A percentile compares a stretch with the other conserved stretches of the same genome.
phyloP scores from a whole-genome alignment of 1,140 invertebrate genomes.

The Steinernema feltiae region DNA sequence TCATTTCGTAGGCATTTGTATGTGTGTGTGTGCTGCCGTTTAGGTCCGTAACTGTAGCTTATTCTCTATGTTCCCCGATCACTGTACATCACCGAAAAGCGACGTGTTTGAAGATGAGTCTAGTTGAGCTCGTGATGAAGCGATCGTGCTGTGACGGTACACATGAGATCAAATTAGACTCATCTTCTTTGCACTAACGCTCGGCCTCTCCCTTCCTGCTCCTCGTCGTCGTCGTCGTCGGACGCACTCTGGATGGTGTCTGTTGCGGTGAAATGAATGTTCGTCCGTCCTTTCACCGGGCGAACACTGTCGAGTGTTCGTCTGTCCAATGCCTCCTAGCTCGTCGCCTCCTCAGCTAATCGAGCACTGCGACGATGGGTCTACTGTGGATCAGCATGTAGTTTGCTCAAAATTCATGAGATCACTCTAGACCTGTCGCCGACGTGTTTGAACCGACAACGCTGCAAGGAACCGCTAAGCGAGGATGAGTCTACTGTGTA shows the following conservation, averaged over 20 bases:
- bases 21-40: too few relatives aligned
- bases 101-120: too few relatives aligned
- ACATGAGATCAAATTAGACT: too few relatives aligned
- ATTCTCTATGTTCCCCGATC: too few relatives aligned
- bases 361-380: not conserved
- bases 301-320: not conserved
- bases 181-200: not conserved
- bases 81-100: too few relatives aligned
- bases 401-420: not conserved
- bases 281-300: not conserved
- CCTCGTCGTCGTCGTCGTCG: not conserved
- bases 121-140: too few relatives aligned
- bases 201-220: not conserved
- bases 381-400: not conserved
- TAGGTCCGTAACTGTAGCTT: too few relatives aligned
- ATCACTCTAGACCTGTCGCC: slow-evolving; percentile 14
- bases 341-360: not conserved
- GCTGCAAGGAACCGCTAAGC: not conserved
- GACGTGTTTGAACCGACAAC: not conserved
- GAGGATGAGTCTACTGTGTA: slow-evolving; percentile 12
- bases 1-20: too few relatives aligned
- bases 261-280: not conserved
- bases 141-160: too few relatives aligned
- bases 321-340: not conserved
- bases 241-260: not conserved